Evolutionary conservation across 2,113 vertebrate genomes (phyloP), one percentile per base, ranked within the genome.

Genomic region (Thalassoma bifasciatum): DNA sequence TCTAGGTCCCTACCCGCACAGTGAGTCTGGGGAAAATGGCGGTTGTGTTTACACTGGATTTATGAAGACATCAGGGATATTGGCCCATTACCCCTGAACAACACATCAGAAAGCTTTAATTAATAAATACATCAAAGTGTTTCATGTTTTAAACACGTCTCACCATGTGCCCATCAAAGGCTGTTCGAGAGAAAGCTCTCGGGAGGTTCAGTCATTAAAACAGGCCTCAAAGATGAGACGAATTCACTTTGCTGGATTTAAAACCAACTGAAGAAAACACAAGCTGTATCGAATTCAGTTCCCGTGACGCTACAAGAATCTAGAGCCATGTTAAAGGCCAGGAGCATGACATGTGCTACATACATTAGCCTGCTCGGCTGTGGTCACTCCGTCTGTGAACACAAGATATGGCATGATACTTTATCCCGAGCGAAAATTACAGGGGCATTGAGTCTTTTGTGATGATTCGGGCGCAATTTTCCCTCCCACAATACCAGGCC

Each of bases 391-490:
- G 50, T 79, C 72, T 77, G 71, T 80, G 84, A 86, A 88, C 78
- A 82, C 79, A 76, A 88, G 74, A 89, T 88, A 88, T 81, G 65
- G 73, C 82, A 75, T 78, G 83, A 83, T 83, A 85, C 71, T 68
- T 85, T 85, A 86, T 90, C 81, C 23, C 4, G 57, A 72, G 75
- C 65, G 82, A 72, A 87, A 89, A 89, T 89, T 82, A 80, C 21
- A 50, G 64, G 40, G 52, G 58, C 67, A 75, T 60, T 74, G 67
- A 49, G 76, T 87, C 87, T 77, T 85, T 86, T 85, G 72, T 90
- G 69, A 77, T 59, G 63, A 83, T 82, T 77, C 70, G 21, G 26
- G 36, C 12, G 64, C 79, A 85, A 68, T 83, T 91, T 86, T 81
- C 66, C 42, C 68, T 65, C 66, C 34, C 53, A 85, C 69, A 88